Evolutionary conservation across 2,113 vertebrate genomes (phyloP).

Genomic region (Falcunculus frontatus): DNA sequence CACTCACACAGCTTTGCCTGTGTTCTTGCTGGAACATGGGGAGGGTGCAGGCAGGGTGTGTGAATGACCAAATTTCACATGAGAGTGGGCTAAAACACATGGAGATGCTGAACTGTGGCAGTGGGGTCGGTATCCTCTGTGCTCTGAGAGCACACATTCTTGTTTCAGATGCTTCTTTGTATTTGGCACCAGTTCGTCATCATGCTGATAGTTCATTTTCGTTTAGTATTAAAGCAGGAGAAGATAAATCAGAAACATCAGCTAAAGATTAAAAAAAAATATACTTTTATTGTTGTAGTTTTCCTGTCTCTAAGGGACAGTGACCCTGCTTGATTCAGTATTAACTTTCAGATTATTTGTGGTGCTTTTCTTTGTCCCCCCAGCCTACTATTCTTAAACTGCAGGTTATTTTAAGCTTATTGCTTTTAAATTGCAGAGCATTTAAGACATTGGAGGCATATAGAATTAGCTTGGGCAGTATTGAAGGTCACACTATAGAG

Average conservation of each 20-base stretch:
- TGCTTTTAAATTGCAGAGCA: not conserved
- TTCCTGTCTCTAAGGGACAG: not conserved
- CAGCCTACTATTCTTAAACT: not conserved
- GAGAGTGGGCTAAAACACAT: not conserved
- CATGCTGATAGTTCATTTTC: not conserved
- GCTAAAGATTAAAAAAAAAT: not conserved
- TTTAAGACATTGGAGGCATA: not conserved
- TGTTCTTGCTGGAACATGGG: not conserved
- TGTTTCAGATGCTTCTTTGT: not conserved
- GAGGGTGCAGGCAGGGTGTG: not conserved
- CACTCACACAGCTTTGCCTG: accelerated
- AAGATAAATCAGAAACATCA: not conserved
- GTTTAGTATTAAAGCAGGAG: not conserved
- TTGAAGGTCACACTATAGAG: not conserved
- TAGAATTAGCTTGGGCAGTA: not conserved
- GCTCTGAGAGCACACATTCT: not conserved
- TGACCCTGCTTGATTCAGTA: not conserved
- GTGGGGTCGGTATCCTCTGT: not conserved
- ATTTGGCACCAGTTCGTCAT: not conserved
- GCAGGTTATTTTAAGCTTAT: not conserved
- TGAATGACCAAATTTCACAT: not conserved
- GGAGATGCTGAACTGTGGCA: not conserved
- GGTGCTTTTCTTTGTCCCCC: not conserved
- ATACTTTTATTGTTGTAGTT: not conserved
- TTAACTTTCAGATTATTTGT: not conserved